Conservation (phyloP, 1,140 invertebrate species). For the Eciton burchellii region DNA sequence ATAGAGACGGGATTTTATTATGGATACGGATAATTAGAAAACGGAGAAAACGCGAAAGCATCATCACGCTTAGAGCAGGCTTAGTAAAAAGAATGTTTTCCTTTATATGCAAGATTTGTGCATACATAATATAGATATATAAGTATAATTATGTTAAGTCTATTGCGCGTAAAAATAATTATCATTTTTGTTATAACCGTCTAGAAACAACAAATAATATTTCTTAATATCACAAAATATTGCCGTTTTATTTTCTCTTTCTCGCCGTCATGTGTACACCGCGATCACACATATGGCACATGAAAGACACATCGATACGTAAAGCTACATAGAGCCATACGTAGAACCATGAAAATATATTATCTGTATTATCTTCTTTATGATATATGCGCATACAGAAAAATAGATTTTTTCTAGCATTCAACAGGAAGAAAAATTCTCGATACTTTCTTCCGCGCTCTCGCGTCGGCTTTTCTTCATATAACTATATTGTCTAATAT, state of each 20-base stretch:
- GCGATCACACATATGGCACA: constrained; percentile 11
- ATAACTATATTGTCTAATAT: constrained; percentile 2
- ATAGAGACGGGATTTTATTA: not conserved
- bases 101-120: constrained; percentile 51
- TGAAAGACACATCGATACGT: constrained; percentile 43
- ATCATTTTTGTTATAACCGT: constrained; percentile 15
- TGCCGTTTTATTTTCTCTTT: constrained; percentile 53
- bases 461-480: not conserved
- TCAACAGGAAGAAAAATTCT: constrained; percentile 25
- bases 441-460: not conserved
- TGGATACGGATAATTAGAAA: constrained; percentile 12
- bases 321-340: too few relatives aligned
- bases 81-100: constrained; percentile 44
- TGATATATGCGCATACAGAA: constrained; percentile 56
- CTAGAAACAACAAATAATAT: constrained; percentile 66
- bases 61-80: not conserved
- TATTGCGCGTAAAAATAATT: constrained; percentile 60
- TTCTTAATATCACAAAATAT: constrained; percentile 81
- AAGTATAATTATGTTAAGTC: constrained; percentile 42
- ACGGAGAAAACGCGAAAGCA: not conserved
- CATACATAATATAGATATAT: constrained; percentile 50
- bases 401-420: constrained; percentile 62
- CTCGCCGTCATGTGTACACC: constrained; percentile 35
- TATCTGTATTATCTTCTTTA: constrained; percentile 45
- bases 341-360: constrained; percentile 66